phyloP scores from a whole-genome alignment of 2,113 vertebrate genomes.

The Corythaixoides concolor region DNA sequence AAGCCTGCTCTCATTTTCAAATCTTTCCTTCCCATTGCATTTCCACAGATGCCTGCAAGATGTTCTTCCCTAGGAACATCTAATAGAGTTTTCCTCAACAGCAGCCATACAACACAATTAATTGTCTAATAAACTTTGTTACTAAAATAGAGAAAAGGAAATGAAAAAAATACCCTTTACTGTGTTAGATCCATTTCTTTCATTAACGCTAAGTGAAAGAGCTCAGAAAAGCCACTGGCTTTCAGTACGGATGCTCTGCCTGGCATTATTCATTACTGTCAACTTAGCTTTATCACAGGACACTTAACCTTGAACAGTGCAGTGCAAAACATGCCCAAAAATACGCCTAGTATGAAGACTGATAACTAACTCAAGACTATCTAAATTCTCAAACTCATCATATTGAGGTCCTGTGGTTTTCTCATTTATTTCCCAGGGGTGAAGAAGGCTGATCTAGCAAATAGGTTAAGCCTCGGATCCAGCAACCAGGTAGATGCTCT shows the following conservation, averaged over 20 bases:
- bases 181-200: not conserved
- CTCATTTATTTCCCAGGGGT: not conserved
- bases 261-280: not conserved
- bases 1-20: not conserved
- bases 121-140: not conserved
- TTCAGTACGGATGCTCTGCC: not conserved
- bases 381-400: not conserved
- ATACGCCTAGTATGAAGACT: not conserved
- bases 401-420: not conserved
- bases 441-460: not conserved
- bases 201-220: not conserved
- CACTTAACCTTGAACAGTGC: not conserved
- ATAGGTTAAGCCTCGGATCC: not conserved
- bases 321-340: not conserved
- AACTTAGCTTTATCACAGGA: not conserved
- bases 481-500: not conserved
- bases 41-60: not conserved
- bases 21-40: not conserved
- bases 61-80: not conserved
- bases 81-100: not conserved
- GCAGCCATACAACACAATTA: not conserved
- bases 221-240: not conserved
- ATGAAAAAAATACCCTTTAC: not conserved
- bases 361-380: not conserved
- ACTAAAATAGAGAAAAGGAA: not conserved